These are phyloP conservation scores for Muscicapa striata DNA, from an alignment of 2,797 vertebrate genomes.

Conservation along the genomic window DNA sequence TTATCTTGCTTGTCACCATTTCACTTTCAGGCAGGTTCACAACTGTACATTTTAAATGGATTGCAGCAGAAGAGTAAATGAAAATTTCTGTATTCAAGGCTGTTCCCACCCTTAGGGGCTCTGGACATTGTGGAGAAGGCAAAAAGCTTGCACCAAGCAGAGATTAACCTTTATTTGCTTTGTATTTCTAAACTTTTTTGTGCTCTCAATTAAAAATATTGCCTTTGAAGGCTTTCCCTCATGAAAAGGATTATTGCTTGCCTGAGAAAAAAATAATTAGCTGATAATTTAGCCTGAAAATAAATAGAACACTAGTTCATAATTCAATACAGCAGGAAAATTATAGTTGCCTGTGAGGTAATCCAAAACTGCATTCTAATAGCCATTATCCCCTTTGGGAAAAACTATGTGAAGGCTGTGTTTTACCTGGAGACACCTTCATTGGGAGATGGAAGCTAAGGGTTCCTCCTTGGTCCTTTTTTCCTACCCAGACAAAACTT, in stretches of 20 bases:
- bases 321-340: background rate
- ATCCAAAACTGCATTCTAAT: background rate
- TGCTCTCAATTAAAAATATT: conserved; percentile 37
- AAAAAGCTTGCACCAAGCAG: background rate
- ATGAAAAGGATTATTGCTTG: conserved; percentile 7
- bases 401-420: background rate
- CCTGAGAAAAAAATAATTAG: conserved; percentile 47
- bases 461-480: background rate
- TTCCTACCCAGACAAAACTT: background rate
- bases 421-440: background rate
- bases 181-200: background rate
- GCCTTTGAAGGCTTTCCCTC: conserved; percentile 25
- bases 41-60: background rate
- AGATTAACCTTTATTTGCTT: conserved; percentile 26
- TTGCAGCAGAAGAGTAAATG: background rate
- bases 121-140: background rate
- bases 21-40: background rate
- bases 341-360: background rate
- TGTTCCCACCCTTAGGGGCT: background rate
- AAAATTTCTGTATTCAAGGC: background rate
- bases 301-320: background rate
- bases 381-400: background rate
- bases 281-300: conserved; percentile 29
- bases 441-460: background rate
- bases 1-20: background rate